Percentiles rank a stretch among this genome's conserved stretches.
Evolutionary conservation across 1,140 invertebrate genomes (phyloP).

Genomic region (Linepithema humile): DNA sequence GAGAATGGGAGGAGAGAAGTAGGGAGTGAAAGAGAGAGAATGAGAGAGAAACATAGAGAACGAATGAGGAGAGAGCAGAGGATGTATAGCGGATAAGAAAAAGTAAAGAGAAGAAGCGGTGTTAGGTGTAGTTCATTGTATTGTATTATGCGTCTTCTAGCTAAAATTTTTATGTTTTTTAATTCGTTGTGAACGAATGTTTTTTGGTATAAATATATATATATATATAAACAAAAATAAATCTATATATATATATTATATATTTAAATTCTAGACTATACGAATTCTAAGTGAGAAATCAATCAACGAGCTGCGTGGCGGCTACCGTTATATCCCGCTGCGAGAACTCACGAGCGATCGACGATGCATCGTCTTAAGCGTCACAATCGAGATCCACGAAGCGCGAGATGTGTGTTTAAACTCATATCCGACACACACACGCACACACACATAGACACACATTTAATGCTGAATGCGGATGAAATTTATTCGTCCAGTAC

Average conservation of each 20-base stretch:
- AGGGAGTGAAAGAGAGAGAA: background rate
- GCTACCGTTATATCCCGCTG: conserved; percentile 45
- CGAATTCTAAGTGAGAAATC: conserved; percentile 54
- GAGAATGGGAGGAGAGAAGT: background rate
- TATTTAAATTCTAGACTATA: conserved; percentile 70
- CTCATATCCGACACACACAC: conserved; percentile 7
- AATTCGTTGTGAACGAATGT: conserved; percentile 77
- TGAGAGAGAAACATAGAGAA: background rate
- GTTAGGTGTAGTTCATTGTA: conserved; percentile 77
- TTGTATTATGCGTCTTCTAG: conserved; percentile 76
- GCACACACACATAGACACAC: background rate
- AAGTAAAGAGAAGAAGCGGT: conserved; percentile 48
- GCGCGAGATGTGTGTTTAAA: conserved; percentile 8
- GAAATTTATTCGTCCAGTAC: conserved; percentile 25
- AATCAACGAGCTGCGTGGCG: conserved; percentile 73
- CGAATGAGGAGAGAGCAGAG: background rate
- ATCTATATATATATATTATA: conserved; percentile 65
- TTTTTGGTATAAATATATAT: conserved; percentile 71
- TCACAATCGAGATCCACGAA: conserved; percentile 63
- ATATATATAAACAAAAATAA: conserved; percentile 59
- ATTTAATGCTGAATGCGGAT: conserved; percentile 26
- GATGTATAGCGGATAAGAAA: background rate
- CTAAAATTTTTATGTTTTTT: conserved; percentile 77
- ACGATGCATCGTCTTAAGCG: conserved; percentile 37
- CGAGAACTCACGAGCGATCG: conserved; percentile 26